Percentiles rank a stretch among this genome's conserved stretches.
phyloP scores from a whole-genome alignment of 2,797 vertebrate genomes.

The Leptodactylus fallax region DNA sequence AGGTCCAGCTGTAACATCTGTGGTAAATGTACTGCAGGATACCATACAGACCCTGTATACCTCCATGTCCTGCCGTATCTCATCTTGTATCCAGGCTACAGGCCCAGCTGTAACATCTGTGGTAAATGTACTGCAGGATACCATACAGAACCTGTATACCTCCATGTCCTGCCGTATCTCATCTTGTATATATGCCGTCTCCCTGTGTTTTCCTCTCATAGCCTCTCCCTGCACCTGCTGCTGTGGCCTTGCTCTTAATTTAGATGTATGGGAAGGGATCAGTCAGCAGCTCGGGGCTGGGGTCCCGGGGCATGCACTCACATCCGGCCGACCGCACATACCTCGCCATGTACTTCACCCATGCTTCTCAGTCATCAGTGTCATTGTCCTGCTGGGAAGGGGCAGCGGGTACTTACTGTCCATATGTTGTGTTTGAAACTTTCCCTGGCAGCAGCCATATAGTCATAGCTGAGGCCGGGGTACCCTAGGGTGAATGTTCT shows the following conservation, averaged over 20 bases:
- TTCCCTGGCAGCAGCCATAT: too few species aligned
- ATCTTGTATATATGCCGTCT: neutral
- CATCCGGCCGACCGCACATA: neutral
- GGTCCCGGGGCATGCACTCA: neutral
- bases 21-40: too few species aligned
- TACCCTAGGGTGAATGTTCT: too few species aligned
- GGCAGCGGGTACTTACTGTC: neutral
- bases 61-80: too few species aligned
- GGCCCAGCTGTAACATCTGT: too few species aligned
- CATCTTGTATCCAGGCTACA: too few species aligned
- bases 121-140: too few species aligned
- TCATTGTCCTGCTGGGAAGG: neutral
- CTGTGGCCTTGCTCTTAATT: neutral
- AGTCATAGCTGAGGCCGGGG: too few species aligned
- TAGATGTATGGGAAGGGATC: slow-evolving; percentile 40
- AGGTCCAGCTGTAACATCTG: too few species aligned
- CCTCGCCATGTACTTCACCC: neutral
- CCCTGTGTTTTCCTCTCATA: neutral
- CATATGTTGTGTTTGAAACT: too few species aligned
- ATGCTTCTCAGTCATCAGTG: neutral
- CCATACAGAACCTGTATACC: too few species aligned
- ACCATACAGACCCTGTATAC: too few species aligned
- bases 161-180: neutral
- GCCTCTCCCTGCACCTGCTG: neutral
- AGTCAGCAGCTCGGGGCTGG: neutral